Evolutionary conservation across 2,113 vertebrate genomes (phyloP), one percentile per base, ranked within the genome.

Genomic region (Copsychus sechellarum): DNA sequence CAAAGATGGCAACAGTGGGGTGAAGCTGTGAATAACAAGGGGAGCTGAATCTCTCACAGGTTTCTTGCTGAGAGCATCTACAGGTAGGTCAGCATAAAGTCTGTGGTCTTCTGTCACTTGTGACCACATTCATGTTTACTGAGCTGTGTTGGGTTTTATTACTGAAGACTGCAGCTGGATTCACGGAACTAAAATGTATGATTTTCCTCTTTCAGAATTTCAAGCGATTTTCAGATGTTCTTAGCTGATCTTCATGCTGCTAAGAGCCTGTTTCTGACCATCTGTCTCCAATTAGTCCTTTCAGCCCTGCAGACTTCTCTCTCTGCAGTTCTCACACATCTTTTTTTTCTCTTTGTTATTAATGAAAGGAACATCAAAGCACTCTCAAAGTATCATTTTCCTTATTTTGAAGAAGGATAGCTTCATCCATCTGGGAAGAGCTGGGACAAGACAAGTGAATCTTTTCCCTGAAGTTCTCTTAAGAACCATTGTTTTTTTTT

Each of bases 221-320:
- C 58, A 61, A 2, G 42, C 3, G 7, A 38, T 94, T 95, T 96
- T 86, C 56, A 71, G 81, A 86, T 86, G 58, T 86, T 94, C 64
- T 92, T 65, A 85, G 69, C 42, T 83, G 79, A 74, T 95, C 74
- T 94, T 88, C 81, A 57, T 38, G 83, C 67, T 90, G 94, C 70
- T 83, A 70, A 90, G 47, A 81, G 36, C 23, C 16, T 45, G 3
- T 69, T 33, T 88, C 33, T 92, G 86, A 88, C 80, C 86, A 70
- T 88, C 90, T 93, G 80, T 78, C 60, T 90, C 51, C 58, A 90
- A 50, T 90, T 88, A 96, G 50, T 61, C 40, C 53, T 51, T 69
- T 81, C 64, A 90, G 67, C 71, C 64, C 50, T 53, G 9, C 58
- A 88, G 72, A 45, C 47, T 88, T 90, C 34, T 74, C 29, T 84